phyloP scores from a whole-genome alignment of 2,888 invertebrate genomes.

The Tinea pellionella region DNA sequence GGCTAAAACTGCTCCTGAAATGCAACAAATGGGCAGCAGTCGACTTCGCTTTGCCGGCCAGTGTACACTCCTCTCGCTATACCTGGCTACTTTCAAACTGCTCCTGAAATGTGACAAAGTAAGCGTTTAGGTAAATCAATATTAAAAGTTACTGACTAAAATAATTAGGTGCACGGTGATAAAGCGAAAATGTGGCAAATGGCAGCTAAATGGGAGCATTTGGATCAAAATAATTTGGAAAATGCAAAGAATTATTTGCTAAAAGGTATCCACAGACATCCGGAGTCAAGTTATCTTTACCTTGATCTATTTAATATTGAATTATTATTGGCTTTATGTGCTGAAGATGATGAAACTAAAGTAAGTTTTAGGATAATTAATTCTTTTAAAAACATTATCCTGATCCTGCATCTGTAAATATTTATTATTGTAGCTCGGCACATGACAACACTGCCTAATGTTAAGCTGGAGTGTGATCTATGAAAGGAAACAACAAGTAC shows the following conservation, averaged over 20 bases:
- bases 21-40: no score
- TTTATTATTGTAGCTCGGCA: no score
- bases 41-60: no score
- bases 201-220: slow-evolving; percentile 83
- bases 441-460: no score
- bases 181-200: slow-evolving; percentile 82
- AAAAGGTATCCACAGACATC: slow-evolving; percentile 81
- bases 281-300: slow-evolving; percentile 75
- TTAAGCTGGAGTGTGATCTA: no score
- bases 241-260: slow-evolving; percentile 78
- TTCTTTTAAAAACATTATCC: slow-evolving; percentile 1
- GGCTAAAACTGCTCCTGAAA: no score
- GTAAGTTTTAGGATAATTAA: slow-evolving; percentile 25
- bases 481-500: no score
- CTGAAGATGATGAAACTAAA: slow-evolving; percentile 46
- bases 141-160: not conserved
- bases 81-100: no score
- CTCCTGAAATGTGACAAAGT: no score
- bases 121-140: no score
- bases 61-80: no score
- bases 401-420: not conserved
- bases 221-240: slow-evolving; percentile 74
- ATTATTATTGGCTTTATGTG: slow-evolving; percentile 36
- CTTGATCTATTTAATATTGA: slow-evolving; percentile 67
- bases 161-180: slow-evolving; percentile 73